Conservation (phyloP, 1,140 invertebrate genomes). For the Drosophila triauraria region DNA sequence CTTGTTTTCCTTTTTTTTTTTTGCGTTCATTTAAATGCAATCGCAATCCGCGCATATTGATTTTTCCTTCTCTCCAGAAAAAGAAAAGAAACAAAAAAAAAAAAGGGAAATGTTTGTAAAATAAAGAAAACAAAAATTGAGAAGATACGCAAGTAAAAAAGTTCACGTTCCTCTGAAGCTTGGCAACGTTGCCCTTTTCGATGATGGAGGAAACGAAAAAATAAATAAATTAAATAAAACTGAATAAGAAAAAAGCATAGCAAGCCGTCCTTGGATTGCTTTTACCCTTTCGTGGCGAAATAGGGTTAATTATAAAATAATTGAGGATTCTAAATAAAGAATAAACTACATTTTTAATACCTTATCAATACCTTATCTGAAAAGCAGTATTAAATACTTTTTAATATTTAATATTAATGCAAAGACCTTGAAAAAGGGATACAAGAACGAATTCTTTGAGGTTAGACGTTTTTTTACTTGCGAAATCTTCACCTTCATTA, state of each 20-base stretch:
- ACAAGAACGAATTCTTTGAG: too few relatives aligned
- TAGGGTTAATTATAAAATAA: background rate
- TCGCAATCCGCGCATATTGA: conserved; percentile 68
- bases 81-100: conserved; percentile 10
- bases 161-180: conserved; percentile 46
- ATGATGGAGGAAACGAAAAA: conserved; percentile 13
- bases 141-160: conserved; percentile 19
- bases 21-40: conserved; percentile 65
- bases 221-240: conserved; percentile 1
- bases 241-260: background rate
- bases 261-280: background rate
- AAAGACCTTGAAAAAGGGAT: too few relatives aligned
- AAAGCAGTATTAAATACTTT: too few relatives aligned
- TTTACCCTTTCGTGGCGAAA: conserved; percentile 1
- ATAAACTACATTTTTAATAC: too few relatives aligned
- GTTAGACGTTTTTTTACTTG: too few relatives aligned
- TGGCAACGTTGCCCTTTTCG: conserved; percentile 48
- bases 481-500: too few relatives aligned
- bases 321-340: too few relatives aligned
- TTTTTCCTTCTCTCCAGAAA: conserved; percentile 53
- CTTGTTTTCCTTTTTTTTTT: conserved; percentile 13
- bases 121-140: conserved; percentile 19
- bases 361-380: too few relatives aligned
- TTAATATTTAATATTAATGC: too few relatives aligned
- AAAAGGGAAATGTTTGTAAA: conserved; percentile 15